A percentile compares a stretch with the other conserved stretches of the same genome.
phyloP scores from a whole-genome alignment of 2,797 vertebrate species.

The Myioborus melanocephalus region DNA sequence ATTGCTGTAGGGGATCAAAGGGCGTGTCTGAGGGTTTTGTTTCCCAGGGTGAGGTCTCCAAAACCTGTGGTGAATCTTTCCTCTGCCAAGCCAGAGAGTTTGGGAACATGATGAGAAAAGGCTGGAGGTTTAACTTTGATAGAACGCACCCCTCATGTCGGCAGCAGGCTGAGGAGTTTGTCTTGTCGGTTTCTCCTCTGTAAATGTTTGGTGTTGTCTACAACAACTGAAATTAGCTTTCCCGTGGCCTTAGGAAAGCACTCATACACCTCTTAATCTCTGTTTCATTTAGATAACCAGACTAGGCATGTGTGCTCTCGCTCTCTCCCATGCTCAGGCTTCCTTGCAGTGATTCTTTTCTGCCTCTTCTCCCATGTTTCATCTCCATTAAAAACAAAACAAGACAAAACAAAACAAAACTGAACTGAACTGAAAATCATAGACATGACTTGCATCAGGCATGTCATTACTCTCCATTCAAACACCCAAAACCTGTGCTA shows the following conservation, averaged over 20 bases:
- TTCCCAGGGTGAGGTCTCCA: conserved; percentile 64
- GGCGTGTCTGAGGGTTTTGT: conserved; percentile 66
- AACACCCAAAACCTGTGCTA: background rate
- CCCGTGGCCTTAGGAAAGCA: conserved; percentile 37
- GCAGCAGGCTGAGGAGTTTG: conserved; percentile 8
- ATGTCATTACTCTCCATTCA: background rate
- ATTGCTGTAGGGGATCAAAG: conserved; percentile 60
- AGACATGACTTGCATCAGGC: background rate
- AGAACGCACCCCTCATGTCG: background rate
- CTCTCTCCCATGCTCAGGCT: background rate
- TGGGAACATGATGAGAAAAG: conserved; percentile 45
- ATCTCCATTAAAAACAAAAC: background rate
- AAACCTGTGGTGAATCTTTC: conserved; percentile 48
- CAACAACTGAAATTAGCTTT: conserved; percentile 53
- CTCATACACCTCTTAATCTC: conserved; percentile 28
- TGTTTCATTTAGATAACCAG: conserved; percentile 51
- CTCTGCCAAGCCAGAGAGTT: conserved; percentile 57
- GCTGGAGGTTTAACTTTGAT: conserved; percentile 39
- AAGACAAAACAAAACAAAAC: background rate
- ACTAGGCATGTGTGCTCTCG: background rate
- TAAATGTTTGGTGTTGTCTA: background rate
- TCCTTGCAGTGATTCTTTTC: background rate
- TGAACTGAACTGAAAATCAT: background rate
- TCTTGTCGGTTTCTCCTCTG: conserved; percentile 38
- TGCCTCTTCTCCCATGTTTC: background rate